Evolutionary conservation across 2,797 vertebrate species (phyloP), one percentile per base, ranked within the genome.

Genomic region (Cichlasoma orientale): DNA sequence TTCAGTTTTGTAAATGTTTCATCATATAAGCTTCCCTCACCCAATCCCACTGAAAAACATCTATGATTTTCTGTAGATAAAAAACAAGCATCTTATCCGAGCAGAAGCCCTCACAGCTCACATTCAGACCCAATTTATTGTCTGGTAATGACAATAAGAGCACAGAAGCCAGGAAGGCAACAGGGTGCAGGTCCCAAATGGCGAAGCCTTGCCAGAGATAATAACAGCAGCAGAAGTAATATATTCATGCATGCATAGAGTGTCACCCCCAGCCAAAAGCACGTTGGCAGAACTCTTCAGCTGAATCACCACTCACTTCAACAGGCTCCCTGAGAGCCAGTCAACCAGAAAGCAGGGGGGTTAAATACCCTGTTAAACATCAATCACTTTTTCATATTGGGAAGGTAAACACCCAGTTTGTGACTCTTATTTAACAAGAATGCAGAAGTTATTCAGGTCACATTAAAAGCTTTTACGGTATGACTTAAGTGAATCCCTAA

Each of bases 171-270:
- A 85, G 53, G 56, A 71, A 88, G 85, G 84, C 90, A 88, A 86
- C 79, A 86, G 76, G 86, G 87, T 79, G 57, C 85, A 63, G 88
- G 84, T 89, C 90, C 84, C 89, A 84, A 87, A 87, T 77, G 84
- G 70, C 9, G 8, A 31, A 74, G 82, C 80, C 86, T 89, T 89
- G 90, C 86, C 78, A 89, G 83, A 80, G 89, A 91, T 89, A 91
- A 92, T 84, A 92, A 89, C 89, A 88, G 81, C 77, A 85, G 90
- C 87, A 90, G 83, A 77, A 85, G 88, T 89, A 92, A 92, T 91
- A 86, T 91, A 93, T 93, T 92, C 90, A 92, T 94, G 87, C 87
- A 89, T 90, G 88, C 92, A 88, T 14, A 84, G 82, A 89, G 83
- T 87, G 87, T 86, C 88, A 86, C 88, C 87, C 74, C 70, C 56